Evolutionary conservation across 1,140 invertebrate genomes (phyloP).

Genomic region (Euwallacea fornicatus): DNA sequence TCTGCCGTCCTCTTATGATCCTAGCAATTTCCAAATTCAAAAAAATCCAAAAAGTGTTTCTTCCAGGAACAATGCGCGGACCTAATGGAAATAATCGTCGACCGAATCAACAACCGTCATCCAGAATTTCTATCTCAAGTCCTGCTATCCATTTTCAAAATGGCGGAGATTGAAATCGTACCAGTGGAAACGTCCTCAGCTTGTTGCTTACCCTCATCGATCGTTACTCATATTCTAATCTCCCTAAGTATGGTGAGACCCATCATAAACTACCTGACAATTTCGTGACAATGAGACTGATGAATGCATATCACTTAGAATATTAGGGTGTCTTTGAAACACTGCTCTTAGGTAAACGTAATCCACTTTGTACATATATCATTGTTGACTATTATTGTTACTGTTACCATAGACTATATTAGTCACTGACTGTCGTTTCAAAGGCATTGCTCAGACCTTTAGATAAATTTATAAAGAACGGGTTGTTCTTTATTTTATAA

Average conservation of each 20-base stretch:
- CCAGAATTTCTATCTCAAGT: slow-evolving; percentile 82
- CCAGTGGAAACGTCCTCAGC: slow-evolving; percentile 49
- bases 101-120: slow-evolving; percentile 81
- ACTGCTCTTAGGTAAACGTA: slow-evolving; percentile 37
- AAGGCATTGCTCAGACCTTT: slow-evolving; percentile 45
- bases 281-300: slow-evolving; percentile 51
- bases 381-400: slow-evolving; percentile 52
- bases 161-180: slow-evolving; percentile 84
- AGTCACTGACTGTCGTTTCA: slow-evolving; percentile 45
- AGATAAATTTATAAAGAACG: slow-evolving; percentile 41
- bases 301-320: slow-evolving; percentile 40
- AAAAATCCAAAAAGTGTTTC: slow-evolving; percentile 1
- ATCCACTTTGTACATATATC: slow-evolving; percentile 48
- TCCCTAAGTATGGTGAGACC: slow-evolving; percentile 15
- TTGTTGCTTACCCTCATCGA: slow-evolving; percentile 23
- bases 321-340: slow-evolving; percentile 41
- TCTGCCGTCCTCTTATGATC: no score
- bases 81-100: slow-evolving; percentile 75
- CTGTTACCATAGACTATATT: slow-evolving; percentile 46
- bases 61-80: slow-evolving; percentile 82
- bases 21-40: no score
- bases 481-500: slow-evolving; percentile 41
- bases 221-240: neutral
- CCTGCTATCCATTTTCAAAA: slow-evolving; percentile 85
- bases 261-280: slow-evolving; percentile 33